Evolutionary conservation across 1,140 invertebrate species (phyloP).

Genomic region (Drosophila rhopaloa): DNA sequence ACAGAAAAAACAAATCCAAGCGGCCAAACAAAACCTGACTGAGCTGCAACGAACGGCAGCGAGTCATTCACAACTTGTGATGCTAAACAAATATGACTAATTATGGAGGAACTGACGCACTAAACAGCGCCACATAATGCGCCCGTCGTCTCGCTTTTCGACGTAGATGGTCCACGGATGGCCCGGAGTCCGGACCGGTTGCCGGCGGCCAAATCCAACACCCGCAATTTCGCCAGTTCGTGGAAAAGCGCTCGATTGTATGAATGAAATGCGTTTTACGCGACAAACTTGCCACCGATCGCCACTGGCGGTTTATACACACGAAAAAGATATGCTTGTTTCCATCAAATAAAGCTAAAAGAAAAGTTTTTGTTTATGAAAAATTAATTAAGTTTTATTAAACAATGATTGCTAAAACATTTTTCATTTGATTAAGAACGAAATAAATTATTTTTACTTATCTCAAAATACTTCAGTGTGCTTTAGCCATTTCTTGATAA

Average conservation of each 20-base stretch:
- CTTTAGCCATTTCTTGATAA: too few relatives aligned
- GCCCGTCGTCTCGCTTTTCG: conserved; percentile 75
- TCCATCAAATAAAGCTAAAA: background rate
- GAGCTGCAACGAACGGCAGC: conserved; percentile 25
- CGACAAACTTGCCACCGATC: conserved; percentile 46
- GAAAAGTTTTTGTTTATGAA: too few relatives aligned
- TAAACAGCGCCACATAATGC: conserved; percentile 82
- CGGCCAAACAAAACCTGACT: conserved; percentile 17
- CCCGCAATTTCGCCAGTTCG: conserved; percentile 82
- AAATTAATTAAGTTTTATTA: too few relatives aligned
- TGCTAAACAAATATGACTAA: conserved; percentile 83
- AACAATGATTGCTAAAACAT: too few relatives aligned
- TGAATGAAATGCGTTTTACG: conserved; percentile 82
- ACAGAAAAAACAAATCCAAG: conserved; percentile 4
- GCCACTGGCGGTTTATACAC: conserved; percentile 25
- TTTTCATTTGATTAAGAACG: too few relatives aligned
- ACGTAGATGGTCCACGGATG: conserved; percentile 65
- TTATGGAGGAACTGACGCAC: conserved; percentile 80
- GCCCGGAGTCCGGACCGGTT: conserved; percentile 30
- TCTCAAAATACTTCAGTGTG: too few relatives aligned
- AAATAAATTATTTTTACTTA: too few relatives aligned
- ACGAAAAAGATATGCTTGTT: background rate
- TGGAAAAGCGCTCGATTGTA: conserved; percentile 71
- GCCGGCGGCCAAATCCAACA: conserved; percentile 53
- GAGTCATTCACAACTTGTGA: conserved; percentile 79